Percentiles rank a stretch among this genome's conserved stretches.
These are phyloP conservation scores for Drosophila sp. DNA, from an alignment of 1,140 invertebrate genomes.

Conservation along the genomic window DNA sequence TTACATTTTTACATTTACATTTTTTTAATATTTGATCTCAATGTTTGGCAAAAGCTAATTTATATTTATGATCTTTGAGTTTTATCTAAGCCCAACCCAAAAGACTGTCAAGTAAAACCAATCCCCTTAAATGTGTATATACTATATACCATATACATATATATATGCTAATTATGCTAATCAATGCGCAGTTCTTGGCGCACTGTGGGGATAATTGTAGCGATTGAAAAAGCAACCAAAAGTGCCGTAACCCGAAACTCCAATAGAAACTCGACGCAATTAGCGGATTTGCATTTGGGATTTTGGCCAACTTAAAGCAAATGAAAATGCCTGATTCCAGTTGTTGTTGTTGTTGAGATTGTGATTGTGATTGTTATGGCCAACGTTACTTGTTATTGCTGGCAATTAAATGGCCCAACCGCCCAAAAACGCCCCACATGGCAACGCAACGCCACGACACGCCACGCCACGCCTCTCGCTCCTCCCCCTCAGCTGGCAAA, in stretches of 20 bases:
- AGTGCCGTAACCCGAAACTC: conserved; percentile 47
- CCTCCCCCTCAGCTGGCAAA: conserved; percentile 28
- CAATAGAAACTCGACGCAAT: conserved; percentile 73
- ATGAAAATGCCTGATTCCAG: conserved; percentile 36
- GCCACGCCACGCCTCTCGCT: conserved; percentile 18
- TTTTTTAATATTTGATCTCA: too few relatives aligned
- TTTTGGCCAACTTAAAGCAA: conserved; percentile 69
- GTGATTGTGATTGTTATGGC: conserved; percentile 66
- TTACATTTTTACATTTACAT: too few relatives aligned
- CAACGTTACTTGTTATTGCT: conserved; percentile 77
- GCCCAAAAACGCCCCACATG: neutral
- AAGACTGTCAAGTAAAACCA: neutral
- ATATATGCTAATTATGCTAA: conserved; percentile 62
- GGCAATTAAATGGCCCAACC: conserved; percentile 77
- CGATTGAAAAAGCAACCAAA: conserved; percentile 19
- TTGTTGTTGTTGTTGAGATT: conserved; percentile 47
- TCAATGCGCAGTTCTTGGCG: conserved; percentile 63
- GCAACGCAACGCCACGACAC: neutral
- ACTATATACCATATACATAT: neutral
- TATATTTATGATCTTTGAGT: too few relatives aligned
- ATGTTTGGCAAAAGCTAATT: too few relatives aligned
- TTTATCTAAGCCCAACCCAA: neutral
- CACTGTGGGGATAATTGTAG: conserved; percentile 45
- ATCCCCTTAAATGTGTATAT: neutral
- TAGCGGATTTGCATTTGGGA: conserved; percentile 70